phyloP scores from a whole-genome alignment of 2,888 invertebrate genomes.

The Scaptomyza caliginosa region DNA sequence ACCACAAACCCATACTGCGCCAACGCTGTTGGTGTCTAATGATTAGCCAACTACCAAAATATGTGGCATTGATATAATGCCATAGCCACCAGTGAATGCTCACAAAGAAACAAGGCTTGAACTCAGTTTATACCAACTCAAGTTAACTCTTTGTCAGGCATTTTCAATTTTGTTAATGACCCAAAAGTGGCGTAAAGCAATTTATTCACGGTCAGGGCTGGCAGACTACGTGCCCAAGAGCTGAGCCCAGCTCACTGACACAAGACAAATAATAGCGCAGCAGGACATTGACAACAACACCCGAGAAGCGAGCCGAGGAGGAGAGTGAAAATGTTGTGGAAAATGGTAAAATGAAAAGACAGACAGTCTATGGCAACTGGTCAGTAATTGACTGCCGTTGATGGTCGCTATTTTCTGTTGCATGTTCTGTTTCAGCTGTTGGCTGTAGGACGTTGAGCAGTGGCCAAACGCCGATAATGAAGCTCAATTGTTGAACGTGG shows the following conservation, averaged over 20 bases:
- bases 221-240: conserved; percentile 2
- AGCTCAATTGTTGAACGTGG: conserved; percentile 72
- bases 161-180: conserved; percentile 83
- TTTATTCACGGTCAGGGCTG: conserved; percentile 66
- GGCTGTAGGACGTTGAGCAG: conserved; percentile 24
- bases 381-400: conserved; percentile 66
- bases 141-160: conserved; percentile 62
- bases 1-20: conserved; percentile 11
- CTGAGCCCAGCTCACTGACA: conserved; percentile 53
- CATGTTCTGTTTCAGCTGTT: conserved; percentile 1
- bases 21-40: conserved; percentile 65
- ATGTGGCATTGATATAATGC: conserved; percentile 80
- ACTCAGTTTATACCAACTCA: conserved; percentile 18
- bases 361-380: conserved; percentile 56
- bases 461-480: conserved; percentile 77
- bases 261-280: conserved; percentile 83
- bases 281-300: conserved; percentile 83
- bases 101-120: conserved; percentile 7
- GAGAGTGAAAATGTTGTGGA: conserved; percentile 14
- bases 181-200: conserved; percentile 82
- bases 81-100: conserved; percentile 21
- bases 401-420: conserved; percentile 34
- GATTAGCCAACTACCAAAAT: conserved; percentile 72
- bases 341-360: conserved; percentile 23
- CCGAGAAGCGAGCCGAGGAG: conserved; percentile 42